Percentiles rank a stretch among this genome's conserved stretches.
Evolutionary conservation across 1,140 invertebrate genomes (phyloP).

Genomic region (Leptestheria dahalacensis): DNA sequence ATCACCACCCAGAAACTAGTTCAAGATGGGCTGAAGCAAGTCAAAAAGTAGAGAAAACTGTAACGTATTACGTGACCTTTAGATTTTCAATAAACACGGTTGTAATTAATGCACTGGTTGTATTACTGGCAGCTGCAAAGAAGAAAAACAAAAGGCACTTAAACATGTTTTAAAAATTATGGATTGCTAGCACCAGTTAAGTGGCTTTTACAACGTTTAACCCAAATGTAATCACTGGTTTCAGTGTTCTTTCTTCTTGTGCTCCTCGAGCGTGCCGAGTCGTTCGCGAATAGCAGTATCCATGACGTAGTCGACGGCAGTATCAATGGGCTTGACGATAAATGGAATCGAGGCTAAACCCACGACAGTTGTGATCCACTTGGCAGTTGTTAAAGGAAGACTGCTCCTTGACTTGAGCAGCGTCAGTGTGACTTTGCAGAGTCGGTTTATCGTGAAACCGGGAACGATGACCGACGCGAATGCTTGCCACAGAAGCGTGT

Average conservation of each 20-base stretch:
- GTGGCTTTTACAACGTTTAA: too few relatives aligned
- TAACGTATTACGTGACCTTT: too few relatives aligned
- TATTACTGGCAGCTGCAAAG: not conserved
- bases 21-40: constrained; percentile 6
- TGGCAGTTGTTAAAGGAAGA: constrained; percentile 34
- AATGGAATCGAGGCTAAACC: constrained; percentile 75
- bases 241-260: not conserved
- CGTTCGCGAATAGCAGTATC: constrained; percentile 42
- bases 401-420: constrained; percentile 35
- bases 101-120: not conserved
- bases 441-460: constrained; percentile 79
- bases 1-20: constrained; percentile 9
- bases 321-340: constrained; percentile 84
- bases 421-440: constrained; percentile 47
- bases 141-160: too few relatives aligned
- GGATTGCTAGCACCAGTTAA: too few relatives aligned
- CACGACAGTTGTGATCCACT: constrained; percentile 54
- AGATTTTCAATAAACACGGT: too few relatives aligned
- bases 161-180: too few relatives aligned
- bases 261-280: constrained; percentile 14
- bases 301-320: constrained; percentile 59
- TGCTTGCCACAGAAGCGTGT: constrained; percentile 83
- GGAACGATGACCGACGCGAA: constrained; percentile 83
- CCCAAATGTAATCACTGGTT: not conserved
- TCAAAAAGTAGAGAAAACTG: constrained; percentile 11